These are phyloP conservation scores for Karalla daura DNA, from an alignment of 2,797 vertebrate genomes.

Conservation along the genomic window DNA sequence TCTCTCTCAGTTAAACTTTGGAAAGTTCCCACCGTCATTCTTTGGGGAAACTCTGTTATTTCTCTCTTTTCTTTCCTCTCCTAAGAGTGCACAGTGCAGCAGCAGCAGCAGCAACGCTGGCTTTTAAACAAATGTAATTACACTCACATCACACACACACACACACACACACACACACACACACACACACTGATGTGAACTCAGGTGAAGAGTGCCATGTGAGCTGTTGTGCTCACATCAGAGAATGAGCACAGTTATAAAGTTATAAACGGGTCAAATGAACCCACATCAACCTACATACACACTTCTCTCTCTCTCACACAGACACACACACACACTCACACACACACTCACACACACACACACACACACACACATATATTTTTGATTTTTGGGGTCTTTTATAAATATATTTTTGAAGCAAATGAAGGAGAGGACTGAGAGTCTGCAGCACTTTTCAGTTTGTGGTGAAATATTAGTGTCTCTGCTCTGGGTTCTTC, in stretches of 20 bases:
- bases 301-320: too few relatives aligned
- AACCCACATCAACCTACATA: not conserved
- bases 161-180: not conserved
- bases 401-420: too few relatives aligned
- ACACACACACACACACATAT: too few relatives aligned
- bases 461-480: too few relatives aligned
- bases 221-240: not conserved
- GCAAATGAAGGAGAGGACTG: too few relatives aligned
- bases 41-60: conserved; percentile 24
- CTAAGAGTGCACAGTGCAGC: conserved; percentile 18
- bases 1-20: conserved; percentile 16
- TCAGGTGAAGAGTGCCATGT: not conserved
- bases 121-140: not conserved
- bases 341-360: not conserved
- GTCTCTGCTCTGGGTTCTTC: too few relatives aligned
- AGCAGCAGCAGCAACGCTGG: not conserved
- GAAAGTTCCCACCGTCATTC: conserved; percentile 28
- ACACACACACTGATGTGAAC: not conserved
- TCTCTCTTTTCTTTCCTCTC: conserved; percentile 7
- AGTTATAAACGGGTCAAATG: conserved; percentile 22
- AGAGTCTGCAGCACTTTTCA: too few relatives aligned
- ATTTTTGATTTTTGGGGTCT: too few relatives aligned
- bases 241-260: conserved; percentile 2
- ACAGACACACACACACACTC: not conserved
- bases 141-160: too few relatives aligned